These are phyloP conservation scores for Brachypodius melanocephalos DNA, from an alignment of 2,113 vertebrate genomes.

Conservation along the genomic window DNA sequence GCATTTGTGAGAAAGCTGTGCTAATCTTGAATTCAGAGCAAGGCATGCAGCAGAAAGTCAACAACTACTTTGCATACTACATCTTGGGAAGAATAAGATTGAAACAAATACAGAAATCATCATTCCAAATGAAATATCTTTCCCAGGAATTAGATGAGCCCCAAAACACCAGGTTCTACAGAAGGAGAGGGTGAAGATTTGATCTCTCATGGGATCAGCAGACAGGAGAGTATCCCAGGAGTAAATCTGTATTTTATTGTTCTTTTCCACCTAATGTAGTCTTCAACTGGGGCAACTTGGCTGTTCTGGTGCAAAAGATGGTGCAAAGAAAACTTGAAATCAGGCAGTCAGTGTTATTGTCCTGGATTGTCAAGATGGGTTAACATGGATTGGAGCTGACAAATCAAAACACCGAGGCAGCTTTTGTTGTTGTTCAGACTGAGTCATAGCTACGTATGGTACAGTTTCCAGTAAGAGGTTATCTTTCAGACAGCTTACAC, in stretches of 20 bases:
- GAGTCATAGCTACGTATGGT: neutral
- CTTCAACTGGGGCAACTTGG: neutral
- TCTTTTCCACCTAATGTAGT: neutral
- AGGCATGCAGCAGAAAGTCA: neutral
- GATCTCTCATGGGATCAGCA: neutral
- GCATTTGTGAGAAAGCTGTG: neutral
- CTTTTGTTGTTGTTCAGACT: slow-evolving; percentile 1
- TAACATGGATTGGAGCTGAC: neutral
- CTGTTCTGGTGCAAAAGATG: neutral
- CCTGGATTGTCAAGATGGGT: neutral
- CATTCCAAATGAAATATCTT: neutral
- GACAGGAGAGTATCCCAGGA: neutral
- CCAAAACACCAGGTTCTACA: neutral
- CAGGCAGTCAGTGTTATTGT: neutral
- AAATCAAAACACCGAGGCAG: neutral
- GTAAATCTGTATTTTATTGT: neutral
- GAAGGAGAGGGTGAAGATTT: neutral
- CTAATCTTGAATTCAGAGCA: neutral
- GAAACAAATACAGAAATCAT: neutral
- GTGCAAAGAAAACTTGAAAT: neutral
- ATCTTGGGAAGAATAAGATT: neutral
- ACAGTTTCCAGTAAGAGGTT: slow-evolving; percentile 26
- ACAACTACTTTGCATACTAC: neutral
- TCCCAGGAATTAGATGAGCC: neutral
- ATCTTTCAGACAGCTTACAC: neutral